phyloP scores from a whole-genome alignment of 2,113 vertebrate genomes.

The Bos taurus region ARS-UCD2.0 NC_037347.1:30524001-30524500 shows the following conservation, averaged over 20 bases:
- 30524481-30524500: neutral
- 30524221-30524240: neutral
- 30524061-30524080: neutral
- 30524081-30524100: neutral
- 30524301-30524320: neutral
- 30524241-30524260: neutral
- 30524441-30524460: neutral
- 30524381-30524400: neutral
- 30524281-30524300: neutral
- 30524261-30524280: neutral
- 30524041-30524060: neutral
- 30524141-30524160: neutral
- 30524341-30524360: neutral
- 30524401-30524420: neutral
- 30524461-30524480: neutral
- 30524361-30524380: neutral
- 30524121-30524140: neutral
- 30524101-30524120: neutral
- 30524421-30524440: neutral
- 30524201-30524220: neutral
- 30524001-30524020: neutral
- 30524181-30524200: neutral
- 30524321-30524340: neutral
- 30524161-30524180: neutral
- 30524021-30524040: neutral